These are phyloP conservation scores for Melanerpes formicivorus DNA, from an alignment of 2,113 vertebrate genomes.

Conservation along the genomic window DNA sequence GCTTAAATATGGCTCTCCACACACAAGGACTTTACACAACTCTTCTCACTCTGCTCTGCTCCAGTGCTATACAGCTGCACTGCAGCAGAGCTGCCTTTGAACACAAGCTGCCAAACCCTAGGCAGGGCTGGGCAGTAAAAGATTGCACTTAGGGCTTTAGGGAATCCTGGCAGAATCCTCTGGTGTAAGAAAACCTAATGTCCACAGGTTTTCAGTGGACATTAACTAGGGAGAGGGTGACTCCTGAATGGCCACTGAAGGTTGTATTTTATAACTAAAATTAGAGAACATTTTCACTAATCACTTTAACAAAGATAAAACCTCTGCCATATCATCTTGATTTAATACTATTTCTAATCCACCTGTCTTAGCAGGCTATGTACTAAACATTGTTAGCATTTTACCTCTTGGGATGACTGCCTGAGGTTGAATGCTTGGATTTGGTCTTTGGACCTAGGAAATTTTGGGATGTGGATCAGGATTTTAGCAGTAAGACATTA, in stretches of 20 bases:
- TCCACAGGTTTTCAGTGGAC: neutral
- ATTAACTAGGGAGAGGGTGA: neutral
- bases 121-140: neutral
- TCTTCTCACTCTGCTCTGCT: neutral
- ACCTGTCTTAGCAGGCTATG: neutral
- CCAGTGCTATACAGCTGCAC: neutral
- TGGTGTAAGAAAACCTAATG: neutral
- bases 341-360: neutral
- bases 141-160: neutral
- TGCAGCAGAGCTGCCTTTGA: neutral
- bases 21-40: neutral
- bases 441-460: neutral
- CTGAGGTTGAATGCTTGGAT: neutral
- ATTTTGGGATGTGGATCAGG: neutral
- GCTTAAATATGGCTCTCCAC: neutral
- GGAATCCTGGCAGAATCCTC: neutral
- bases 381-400: neutral
- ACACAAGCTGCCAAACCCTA: neutral
- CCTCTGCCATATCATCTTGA: neutral
- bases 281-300: neutral
- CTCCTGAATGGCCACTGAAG: neutral
- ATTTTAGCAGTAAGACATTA: neutral
- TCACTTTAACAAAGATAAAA: neutral
- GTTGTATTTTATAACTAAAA: neutral
- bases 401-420: neutral